These are phyloP conservation scores for Cygnus olor DNA, from an alignment of 2,797 vertebrate genomes.

Conservation along the genomic window DNA sequence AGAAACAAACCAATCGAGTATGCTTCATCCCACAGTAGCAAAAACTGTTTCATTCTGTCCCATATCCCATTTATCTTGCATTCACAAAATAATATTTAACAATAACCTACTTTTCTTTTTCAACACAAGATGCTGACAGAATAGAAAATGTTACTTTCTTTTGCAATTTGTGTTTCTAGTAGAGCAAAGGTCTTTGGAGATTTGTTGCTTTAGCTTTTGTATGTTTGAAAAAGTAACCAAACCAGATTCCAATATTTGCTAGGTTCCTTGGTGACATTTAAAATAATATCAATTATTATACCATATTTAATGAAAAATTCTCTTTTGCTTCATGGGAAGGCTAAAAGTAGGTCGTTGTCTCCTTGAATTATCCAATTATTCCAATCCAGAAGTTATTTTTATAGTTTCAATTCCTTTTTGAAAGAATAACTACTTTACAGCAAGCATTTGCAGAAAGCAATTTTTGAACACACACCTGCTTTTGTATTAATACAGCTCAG, in stretches of 20 bases:
- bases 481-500: neutral
- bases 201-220: neutral
- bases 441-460: neutral
- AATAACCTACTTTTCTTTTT: neutral
- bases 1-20: neutral
- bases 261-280: neutral
- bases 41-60: neutral
- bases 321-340: neutral
- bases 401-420: neutral
- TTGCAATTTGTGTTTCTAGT: neutral
- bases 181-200: neutral
- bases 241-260: neutral
- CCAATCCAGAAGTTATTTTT: neutral
- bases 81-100: neutral
- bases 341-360: neutral
- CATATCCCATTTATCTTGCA: neutral
- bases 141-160: neutral
- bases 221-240: neutral
- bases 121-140: neutral
- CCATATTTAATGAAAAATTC: neutral
- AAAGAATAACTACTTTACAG: neutral
- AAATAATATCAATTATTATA: neutral
- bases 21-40: neutral
- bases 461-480: neutral
- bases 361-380: neutral